Evolutionary conservation across 2,113 vertebrate species (phyloP).

Genomic region (Dicaeum eximium): DNA sequence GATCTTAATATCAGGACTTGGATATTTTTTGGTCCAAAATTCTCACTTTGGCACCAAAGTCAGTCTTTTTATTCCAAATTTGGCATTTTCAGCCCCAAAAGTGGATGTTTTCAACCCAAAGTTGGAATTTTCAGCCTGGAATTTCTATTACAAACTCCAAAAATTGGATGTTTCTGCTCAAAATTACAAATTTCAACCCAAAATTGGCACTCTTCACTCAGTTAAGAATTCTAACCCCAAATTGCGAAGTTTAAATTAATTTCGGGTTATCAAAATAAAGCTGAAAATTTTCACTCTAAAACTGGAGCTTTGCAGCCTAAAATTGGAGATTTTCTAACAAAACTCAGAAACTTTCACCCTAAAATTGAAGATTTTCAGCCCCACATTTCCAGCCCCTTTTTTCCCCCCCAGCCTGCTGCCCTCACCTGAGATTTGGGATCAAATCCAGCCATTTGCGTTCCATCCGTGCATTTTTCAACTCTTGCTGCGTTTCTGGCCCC

Average conservation of each 20-base stretch:
- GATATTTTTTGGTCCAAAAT: background rate
- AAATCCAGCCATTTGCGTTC: background rate
- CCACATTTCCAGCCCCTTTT: background rate
- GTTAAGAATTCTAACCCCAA: too few relatives aligned
- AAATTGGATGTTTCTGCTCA: background rate
- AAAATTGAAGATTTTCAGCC: background rate
- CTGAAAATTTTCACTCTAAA: background rate
- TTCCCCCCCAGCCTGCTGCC: background rate
- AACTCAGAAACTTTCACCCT: background rate
- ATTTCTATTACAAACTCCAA: background rate
- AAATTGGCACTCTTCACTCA: background rate
- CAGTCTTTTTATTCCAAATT: background rate
- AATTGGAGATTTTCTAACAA: background rate
- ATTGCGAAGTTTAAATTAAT: accelerated
- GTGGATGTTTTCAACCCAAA: accelerated
- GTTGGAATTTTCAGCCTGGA: too few relatives aligned
- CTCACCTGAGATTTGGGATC: background rate
- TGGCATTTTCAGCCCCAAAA: background rate
- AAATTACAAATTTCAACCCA: background rate
- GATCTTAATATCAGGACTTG: accelerated
- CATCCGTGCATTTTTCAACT: background rate
- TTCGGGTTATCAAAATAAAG: background rate
- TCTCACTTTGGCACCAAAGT: background rate
- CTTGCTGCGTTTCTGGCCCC: accelerated
- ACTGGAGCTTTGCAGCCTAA: background rate